Percentiles rank a stretch among this genome's conserved stretches.
Conservation (phyloP, 1,140 invertebrate genomes). For the Harpegnathos saltator region DNA sequence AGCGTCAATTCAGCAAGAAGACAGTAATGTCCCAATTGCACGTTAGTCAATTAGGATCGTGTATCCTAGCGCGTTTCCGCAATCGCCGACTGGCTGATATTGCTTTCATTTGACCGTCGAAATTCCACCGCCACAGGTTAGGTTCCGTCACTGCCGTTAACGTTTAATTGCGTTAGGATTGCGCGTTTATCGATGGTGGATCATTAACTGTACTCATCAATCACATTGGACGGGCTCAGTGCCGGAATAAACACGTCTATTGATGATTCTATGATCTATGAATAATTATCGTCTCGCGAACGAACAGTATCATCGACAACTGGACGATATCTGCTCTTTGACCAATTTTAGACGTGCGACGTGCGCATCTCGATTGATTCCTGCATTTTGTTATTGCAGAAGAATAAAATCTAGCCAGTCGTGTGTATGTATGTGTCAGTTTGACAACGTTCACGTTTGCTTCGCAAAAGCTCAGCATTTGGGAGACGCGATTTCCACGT, state of each 20-base stretch:
- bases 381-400: too few relatives aligned
- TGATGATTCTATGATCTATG: too few relatives aligned
- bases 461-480: too few relatives aligned
- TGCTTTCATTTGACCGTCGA: neutral
- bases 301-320: too few relatives aligned
- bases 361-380: too few relatives aligned
- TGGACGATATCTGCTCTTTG: too few relatives aligned
- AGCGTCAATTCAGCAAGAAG: neutral
- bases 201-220: neutral
- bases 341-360: too few relatives aligned
- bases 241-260: neutral
- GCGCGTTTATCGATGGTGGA: neutral
- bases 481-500: too few relatives aligned
- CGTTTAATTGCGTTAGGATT: conserved; percentile 27
- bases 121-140: too few relatives aligned
- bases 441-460: too few relatives aligned
- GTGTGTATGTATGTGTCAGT: too few relatives aligned
- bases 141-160: conserved; percentile 19
- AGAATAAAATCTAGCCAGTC: too few relatives aligned
- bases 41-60: neutral
- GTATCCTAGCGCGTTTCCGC: neutral
- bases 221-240: neutral
- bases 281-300: neutral
- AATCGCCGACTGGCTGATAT: neutral
- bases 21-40: neutral